Conservation (phyloP, 2,797 vertebrate genomes). For the Echeneis naucrates region DNA sequence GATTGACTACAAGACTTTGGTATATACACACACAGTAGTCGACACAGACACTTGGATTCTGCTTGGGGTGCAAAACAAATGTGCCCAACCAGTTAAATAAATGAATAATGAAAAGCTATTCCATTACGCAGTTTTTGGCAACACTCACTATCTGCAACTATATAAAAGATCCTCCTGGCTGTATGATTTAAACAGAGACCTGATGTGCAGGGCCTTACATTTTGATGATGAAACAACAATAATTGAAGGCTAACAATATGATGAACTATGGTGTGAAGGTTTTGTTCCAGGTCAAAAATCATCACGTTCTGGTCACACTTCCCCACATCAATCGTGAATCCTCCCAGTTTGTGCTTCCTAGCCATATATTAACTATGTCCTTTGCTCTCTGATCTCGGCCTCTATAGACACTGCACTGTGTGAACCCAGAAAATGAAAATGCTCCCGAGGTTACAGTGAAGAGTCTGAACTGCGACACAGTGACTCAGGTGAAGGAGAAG, state of each 20-base stretch:
- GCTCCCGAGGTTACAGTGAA: conserved; percentile 95
- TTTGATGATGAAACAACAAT: conserved; percentile 9
- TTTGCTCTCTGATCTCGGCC: conserved; percentile 26
- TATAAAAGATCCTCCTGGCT: neutral
- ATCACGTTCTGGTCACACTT: conserved; percentile 6
- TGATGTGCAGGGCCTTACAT: conserved; percentile 4
- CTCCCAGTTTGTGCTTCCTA: conserved; percentile 8
- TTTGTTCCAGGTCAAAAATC: conserved; percentile 35
- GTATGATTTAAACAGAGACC: neutral
- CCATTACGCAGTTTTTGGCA: conserved; percentile 5
- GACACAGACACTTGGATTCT: neutral
- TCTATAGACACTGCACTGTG: conserved; percentile 94
- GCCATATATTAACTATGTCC: conserved; percentile 18
- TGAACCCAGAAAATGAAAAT: conserved; percentile 98
- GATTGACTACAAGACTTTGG: conserved; percentile 99
- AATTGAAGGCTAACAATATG: conserved; percentile 16
- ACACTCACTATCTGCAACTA: neutral
- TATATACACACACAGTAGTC: conserved; percentile 72
- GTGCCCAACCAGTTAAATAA: neutral
- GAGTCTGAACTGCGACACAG: conserved; percentile 97
- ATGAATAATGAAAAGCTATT: neutral
- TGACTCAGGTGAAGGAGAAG: conserved; percentile 98
- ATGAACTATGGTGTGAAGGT: conserved; percentile 10
- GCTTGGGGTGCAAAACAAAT: neutral
- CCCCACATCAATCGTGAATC: conserved; percentile 15